phyloP scores from a whole-genome alignment of 2,888 invertebrate species.

The Dermolepida albohirtum region DNA sequence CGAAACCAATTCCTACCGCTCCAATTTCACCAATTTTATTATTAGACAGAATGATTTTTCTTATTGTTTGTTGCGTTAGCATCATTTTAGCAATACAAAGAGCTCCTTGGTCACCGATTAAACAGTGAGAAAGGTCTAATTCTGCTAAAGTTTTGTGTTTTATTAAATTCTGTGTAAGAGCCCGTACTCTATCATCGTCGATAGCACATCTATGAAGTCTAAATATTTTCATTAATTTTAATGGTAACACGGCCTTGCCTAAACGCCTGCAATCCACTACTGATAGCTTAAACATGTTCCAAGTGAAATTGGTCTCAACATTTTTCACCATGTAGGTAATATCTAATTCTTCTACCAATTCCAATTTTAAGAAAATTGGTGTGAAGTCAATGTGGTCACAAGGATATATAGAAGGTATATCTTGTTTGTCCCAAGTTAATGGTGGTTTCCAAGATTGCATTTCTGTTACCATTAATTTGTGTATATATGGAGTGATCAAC shows the following conservation, averaged over 20 bases:
- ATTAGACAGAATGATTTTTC: slow-evolving; percentile 55
- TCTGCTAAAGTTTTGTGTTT: slow-evolving; percentile 67
- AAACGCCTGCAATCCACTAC: slow-evolving; percentile 70
- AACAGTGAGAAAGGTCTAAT: slow-evolving; percentile 75
- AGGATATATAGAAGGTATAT: slow-evolving; percentile 61
- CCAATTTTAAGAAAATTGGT: slow-evolving; percentile 67
- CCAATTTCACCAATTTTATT: slow-evolving; percentile 51
- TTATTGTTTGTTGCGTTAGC: slow-evolving; percentile 69
- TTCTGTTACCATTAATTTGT: slow-evolving; percentile 67
- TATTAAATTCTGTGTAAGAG: slow-evolving; percentile 68
- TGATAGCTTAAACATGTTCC: slow-evolving; percentile 73
- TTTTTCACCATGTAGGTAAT: slow-evolving; percentile 66
- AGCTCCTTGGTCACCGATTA: slow-evolving; percentile 73
- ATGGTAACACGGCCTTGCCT: slow-evolving; percentile 62
- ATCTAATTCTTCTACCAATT: slow-evolving; percentile 68
- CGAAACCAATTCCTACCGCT: slow-evolving; percentile 61
- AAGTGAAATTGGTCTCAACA: slow-evolving; percentile 67
- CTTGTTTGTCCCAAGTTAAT: slow-evolving; percentile 60
- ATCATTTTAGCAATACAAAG: slow-evolving; percentile 72
- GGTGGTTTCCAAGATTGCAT: slow-evolving; percentile 70
- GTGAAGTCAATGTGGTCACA: slow-evolving; percentile 72
- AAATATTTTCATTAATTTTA: slow-evolving; percentile 67
- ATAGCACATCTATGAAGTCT: slow-evolving; percentile 72
- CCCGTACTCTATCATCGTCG: slow-evolving; percentile 70
- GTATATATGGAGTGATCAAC: slow-evolving; percentile 67